Percentiles rank a stretch among this genome's conserved stretches.
Conservation (phyloP, 2,797 vertebrate species). For the Oreochromis mossambicus region DNA sequence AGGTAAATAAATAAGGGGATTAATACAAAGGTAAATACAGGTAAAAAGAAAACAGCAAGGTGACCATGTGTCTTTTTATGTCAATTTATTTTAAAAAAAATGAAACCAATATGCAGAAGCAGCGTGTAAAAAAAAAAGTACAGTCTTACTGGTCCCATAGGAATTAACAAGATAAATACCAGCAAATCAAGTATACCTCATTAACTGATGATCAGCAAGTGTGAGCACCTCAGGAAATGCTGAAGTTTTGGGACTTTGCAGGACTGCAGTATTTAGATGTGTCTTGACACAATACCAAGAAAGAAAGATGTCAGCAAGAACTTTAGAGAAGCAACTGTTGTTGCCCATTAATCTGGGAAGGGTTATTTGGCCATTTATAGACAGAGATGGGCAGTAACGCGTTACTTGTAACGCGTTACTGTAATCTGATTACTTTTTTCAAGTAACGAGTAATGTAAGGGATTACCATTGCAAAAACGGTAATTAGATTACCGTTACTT, state of each 20-base stretch:
- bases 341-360: not conserved
- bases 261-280: not conserved
- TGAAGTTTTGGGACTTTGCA: not conserved
- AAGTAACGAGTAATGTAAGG: no score
- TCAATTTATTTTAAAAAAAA: not conserved
- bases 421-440: no score
- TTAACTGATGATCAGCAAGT: not conserved
- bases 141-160: not conserved
- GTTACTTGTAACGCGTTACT: no score
- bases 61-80: not conserved
- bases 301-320: not conserved
- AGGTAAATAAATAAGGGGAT: not conserved
- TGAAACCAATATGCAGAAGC: not conserved
- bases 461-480: no score
- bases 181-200: not conserved
- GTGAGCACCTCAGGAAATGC: not conserved
- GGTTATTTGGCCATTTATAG: not conserved
- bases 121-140: not conserved
- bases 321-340: not conserved
- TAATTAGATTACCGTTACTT: no score
- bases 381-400: no score
- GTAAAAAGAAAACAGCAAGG: not conserved
- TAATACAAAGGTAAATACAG: not conserved
- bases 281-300: not conserved
- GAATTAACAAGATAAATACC: not conserved